These are phyloP conservation scores for Electrophaes corylata DNA, from an alignment of 2,888 invertebrate species.

Conservation along the genomic window DNA sequence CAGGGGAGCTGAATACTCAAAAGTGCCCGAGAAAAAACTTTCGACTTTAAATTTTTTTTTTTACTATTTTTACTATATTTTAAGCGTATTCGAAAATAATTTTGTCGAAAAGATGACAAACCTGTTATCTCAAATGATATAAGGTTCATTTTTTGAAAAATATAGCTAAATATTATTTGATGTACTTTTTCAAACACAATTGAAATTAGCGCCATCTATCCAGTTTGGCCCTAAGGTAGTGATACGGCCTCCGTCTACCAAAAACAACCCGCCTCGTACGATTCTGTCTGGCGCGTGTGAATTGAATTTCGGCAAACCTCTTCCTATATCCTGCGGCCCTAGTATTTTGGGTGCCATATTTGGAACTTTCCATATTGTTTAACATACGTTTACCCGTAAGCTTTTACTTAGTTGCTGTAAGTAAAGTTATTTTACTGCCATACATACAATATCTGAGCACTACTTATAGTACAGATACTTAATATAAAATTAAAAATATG, in stretches of 20 bases:
- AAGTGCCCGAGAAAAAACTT: too few species aligned
- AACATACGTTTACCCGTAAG: slow-evolving; percentile 16
- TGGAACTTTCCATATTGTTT: slow-evolving; percentile 62
- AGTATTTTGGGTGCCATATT: slow-evolving; percentile 75
- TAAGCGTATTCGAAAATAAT: too few species aligned
- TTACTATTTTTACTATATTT: too few species aligned
- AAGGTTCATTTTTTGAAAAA: background rate
- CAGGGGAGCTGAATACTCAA: background rate
- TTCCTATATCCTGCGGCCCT: slow-evolving; percentile 58
- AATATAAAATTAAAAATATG: too few species aligned
- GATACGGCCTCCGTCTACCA: slow-evolving; percentile 14
- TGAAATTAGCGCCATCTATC: slow-evolving; percentile 44
- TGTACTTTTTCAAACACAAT: slow-evolving; percentile 4
- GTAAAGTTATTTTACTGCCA: too few species aligned
- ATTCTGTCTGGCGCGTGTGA: slow-evolving; percentile 34
- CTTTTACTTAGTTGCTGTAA: background rate
- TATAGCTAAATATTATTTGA: background rate
- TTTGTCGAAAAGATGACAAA: background rate
- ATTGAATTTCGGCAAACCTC: slow-evolving; percentile 43
- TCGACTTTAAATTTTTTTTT: too few species aligned
- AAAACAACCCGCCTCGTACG: slow-evolving; percentile 15
- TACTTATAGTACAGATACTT: too few species aligned
- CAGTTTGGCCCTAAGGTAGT: slow-evolving; percentile 26
- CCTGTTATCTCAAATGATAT: background rate
- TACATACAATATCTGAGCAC: too few species aligned